These are phyloP conservation scores for Porites lobata DNA, from an alignment of 92 coral and sea anemone species.

Conservation along the genomic window DNA sequence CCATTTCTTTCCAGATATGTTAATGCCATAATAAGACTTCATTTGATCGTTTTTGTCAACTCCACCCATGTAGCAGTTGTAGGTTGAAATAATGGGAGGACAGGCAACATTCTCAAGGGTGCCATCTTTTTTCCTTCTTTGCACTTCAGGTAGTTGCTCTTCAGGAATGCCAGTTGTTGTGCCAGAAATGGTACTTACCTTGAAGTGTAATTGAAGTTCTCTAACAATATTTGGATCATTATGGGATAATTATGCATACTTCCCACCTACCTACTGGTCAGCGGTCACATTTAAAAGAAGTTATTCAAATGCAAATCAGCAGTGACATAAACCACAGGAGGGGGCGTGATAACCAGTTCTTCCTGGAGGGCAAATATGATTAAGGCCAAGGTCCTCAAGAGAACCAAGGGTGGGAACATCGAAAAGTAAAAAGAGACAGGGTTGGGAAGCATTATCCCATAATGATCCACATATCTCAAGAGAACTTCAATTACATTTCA, in stretches of 20 bases:
- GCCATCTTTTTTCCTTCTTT: slow-evolving; percentile 1
- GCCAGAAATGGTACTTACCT: background rate
- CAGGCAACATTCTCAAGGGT: slow-evolving; percentile 24
- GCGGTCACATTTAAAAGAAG: background rate
- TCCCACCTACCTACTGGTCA: no score
- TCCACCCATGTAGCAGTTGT: slow-evolving; percentile 60
- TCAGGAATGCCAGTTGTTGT: slow-evolving; percentile 6
- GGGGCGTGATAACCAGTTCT: background rate
- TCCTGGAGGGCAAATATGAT: no score
- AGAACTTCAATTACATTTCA: no score
- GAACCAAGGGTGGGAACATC: background rate
- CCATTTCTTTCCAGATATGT: slow-evolving; percentile 41
- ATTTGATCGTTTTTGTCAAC: slow-evolving; percentile 62
- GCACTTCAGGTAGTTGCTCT: background rate
- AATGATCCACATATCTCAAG: no score
- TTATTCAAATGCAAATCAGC: slow-evolving; percentile 30
- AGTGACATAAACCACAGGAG: slow-evolving; percentile 7
- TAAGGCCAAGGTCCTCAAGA: slow-evolving; percentile 20
- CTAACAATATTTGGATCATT: no score
- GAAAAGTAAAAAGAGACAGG: background rate
- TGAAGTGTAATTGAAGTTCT: no score
- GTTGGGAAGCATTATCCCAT: background rate
- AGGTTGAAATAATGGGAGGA: slow-evolving; percentile 2
- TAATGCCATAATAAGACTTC: slow-evolving; percentile 49
- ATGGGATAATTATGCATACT: no score